Percentiles rank a stretch among this genome's conserved stretches.
phyloP scores from a whole-genome alignment of 64 coral and sea anemone species.

The Actinia tenebrosa region DNA sequence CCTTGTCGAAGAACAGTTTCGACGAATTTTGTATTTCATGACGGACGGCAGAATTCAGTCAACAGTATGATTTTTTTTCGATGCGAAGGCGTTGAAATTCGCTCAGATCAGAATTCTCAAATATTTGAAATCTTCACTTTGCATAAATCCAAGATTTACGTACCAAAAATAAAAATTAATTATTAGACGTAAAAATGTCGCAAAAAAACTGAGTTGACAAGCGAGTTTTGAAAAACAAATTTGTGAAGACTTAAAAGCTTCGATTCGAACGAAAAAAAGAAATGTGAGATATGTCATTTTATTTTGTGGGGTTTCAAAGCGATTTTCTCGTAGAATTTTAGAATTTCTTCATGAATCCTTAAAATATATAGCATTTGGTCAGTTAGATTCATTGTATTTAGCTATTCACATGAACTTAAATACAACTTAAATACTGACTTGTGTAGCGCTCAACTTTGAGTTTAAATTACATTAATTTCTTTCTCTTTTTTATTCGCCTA shows the following conservation, averaged over 20 bases:
- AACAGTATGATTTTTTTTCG: neutral
- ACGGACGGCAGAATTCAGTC: neutral
- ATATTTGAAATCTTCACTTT: neutral
- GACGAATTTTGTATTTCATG: neutral
- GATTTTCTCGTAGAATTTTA: neutral
- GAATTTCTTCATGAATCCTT: neutral
- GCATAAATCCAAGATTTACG: neutral
- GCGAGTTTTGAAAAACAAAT: neutral
- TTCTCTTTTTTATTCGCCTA: no score
- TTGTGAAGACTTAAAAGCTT: neutral
- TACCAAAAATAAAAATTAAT: neutral
- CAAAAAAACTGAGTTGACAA: neutral
- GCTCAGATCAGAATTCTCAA: neutral
- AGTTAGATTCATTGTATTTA: no score
- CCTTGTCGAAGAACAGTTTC: neutral
- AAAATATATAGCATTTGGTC: neutral
- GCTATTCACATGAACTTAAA: neutral
- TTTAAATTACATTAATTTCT: no score
- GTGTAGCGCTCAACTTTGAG: no score
- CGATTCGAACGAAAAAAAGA: neutral
- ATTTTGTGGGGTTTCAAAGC: neutral
- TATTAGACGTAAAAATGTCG: neutral
- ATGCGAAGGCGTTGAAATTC: slow-evolving; percentile 7
- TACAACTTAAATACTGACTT: neutral
- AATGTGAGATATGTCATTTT: neutral